Evolutionary conservation across 2,797 vertebrate genomes (phyloP), one percentile per base, ranked within the genome.

Genomic region (Loris lydekkerianus): DNA sequence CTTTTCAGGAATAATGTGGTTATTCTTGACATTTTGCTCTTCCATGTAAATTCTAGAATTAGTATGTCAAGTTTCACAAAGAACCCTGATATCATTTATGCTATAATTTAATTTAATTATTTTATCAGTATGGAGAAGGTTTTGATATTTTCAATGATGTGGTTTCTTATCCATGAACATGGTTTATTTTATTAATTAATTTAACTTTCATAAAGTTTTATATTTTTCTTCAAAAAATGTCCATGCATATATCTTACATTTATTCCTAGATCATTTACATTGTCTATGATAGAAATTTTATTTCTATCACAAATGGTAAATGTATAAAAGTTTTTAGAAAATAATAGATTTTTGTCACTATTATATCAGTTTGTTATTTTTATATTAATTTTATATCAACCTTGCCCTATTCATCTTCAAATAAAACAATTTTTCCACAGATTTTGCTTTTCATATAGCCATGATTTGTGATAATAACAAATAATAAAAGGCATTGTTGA

Each of bases 301-400:
- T 46, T 88, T 20, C 25, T 84, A 56, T 93, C 84, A 73, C 2
- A 29, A 40, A 72, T 60, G 27, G 1, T 60, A 18, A 65, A 15
- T 65, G 76, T n/a, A 53, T 49, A 70, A 63, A 92, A 76, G 7
- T 61, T 89, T 11, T 82, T 89, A 89, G 56, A 77, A 77, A 89
- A 70, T 43, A 60, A 60, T n/a, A 25, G 23, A 15, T 21, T 15
- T 61, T 72, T 46, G 7, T 82, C 43, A 31, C 5, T 82, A 11
- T 53, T 89, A 81, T 92, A 85, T 81, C 25, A 76, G 13, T 65
- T 85, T 49, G 10, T 11, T n/a, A 3, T 81, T 89, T 85, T 77
- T 56, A 34, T 56, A 56, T 80, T 86, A 93, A 84, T 56, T 94
- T 93, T 20, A 82, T 81, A 63, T 85, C 8, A 76, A 49, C 10